A percentile compares a stretch with the other conserved stretches of the same genome.
These are phyloP conservation scores for Girardia tigrina DNA, from an alignment of 2,888 invertebrate species.

Conservation along the genomic window DNA sequence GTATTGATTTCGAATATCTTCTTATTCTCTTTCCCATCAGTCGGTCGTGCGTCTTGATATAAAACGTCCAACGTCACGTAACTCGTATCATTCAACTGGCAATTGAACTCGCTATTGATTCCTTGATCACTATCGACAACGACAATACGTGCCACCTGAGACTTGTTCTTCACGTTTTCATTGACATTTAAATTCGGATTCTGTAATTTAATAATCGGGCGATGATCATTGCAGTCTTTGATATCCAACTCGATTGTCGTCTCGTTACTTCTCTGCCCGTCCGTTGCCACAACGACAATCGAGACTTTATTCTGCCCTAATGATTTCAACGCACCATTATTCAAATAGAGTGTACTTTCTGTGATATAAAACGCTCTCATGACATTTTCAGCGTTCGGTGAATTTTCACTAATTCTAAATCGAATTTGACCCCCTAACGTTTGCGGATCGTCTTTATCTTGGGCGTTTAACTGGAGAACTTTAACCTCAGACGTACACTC, in stretches of 20 bases:
- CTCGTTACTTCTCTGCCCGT: conserved; percentile 26
- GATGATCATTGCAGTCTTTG: conserved; percentile 31
- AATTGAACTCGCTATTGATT: conserved; percentile 30
- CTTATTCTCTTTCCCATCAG: background rate
- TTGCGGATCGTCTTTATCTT: conserved; percentile 25
- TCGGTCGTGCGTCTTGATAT: background rate
- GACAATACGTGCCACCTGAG: background rate
- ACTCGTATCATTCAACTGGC: conserved; percentile 20
- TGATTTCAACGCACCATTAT: background rate
- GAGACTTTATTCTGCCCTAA: conserved; percentile 8
- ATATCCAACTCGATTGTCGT: conserved; percentile 25
- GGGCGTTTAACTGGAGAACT: conserved; percentile 20
- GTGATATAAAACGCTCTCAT: conserved; percentile 25
- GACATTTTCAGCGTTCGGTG: background rate
- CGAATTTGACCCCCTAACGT: background rate
- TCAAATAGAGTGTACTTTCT: conserved; percentile 11
- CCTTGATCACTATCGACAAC: conserved; percentile 27
- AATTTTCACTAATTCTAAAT: conserved; percentile 25
- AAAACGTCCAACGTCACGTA: background rate
- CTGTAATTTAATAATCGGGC: conserved; percentile 9
- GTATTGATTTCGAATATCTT: background rate
- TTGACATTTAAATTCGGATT: background rate
- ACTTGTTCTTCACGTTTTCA: background rate
- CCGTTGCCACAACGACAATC: conserved; percentile 24
- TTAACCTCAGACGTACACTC: conserved; percentile 18